Evolutionary conservation across 2,797 vertebrate genomes (phyloP).

Genomic region (Balearica regulorum): DNA sequence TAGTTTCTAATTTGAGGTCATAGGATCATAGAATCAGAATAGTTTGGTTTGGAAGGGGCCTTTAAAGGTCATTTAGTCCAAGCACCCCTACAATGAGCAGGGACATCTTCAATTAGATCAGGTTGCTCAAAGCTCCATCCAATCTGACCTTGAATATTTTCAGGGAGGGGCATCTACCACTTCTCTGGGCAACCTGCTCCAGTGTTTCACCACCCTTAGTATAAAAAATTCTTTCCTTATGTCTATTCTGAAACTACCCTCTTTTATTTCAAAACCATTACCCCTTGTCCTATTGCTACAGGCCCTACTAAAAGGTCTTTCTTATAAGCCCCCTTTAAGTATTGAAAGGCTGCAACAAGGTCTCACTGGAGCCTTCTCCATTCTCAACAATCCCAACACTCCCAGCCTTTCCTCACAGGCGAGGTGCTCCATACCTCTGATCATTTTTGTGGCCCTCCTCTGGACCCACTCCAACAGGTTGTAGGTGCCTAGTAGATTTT

Average conservation of each 20-base stretch:
- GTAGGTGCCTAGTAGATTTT: background rate
- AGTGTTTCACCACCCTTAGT: background rate
- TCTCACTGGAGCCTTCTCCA: background rate
- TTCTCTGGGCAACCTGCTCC: background rate
- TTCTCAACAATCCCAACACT: background rate
- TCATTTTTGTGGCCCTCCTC: background rate
- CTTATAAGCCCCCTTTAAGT: background rate
- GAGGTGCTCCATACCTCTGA: background rate
- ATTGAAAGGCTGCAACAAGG: background rate
- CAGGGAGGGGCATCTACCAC: background rate
- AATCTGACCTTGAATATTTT: background rate
- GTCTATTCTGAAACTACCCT: background rate
- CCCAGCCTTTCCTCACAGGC: background rate
- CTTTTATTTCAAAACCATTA: background rate
- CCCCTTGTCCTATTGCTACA: background rate
- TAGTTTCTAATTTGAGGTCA: background rate
- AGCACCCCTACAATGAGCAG: accelerated
- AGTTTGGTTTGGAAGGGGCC: background rate
- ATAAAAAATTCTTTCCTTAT: background rate
- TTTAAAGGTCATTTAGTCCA: background rate
- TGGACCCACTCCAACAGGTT: background rate
- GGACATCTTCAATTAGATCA: background rate
- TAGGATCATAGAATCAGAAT: background rate
- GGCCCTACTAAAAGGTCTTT: background rate
- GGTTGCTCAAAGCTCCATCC: accelerated